Evolutionary conservation across 2,888 invertebrate genomes (phyloP), one percentile per base, ranked within the genome.

Genomic region (Sarcophaga subvicina): DNA sequence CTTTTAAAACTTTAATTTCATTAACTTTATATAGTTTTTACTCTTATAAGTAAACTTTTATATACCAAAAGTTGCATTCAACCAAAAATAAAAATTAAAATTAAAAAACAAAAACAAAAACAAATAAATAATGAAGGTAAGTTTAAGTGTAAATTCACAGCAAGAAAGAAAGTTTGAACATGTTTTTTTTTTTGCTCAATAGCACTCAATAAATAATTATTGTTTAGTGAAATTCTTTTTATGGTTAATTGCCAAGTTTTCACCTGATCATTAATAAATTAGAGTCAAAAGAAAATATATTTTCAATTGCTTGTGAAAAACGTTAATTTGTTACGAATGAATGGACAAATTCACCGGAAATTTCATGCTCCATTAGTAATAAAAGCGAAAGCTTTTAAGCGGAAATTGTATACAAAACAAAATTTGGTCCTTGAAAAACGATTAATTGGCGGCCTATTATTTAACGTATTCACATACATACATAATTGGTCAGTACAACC

Each of bases 171-270:
- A 86, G 82, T 83, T 20, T 63, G 2, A 14, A 17, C 37, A 54
- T 22, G 1, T 54, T 64, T 63, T 37, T 5, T 47, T n/a, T 47
- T 49, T 70, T 62, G 45, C 1, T 10, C 22, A 63, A 22, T 63
- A n/a, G 59, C 63, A 64, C 45, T 47, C 67, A 75, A 37, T 37
- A 37, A 37, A 37, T 37, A 37, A 49, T 76, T 73, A 62, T 17
- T 67, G 72, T 75, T 78, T 63, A 80, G 80, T 85, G 69, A 81
- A 81, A 81, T 81, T 81, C 71, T 77, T 69, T 67, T 62, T 6
- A 54, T 78, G 60, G 22, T 78, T n/a, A 22, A 45, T n/a, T 81
- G 87, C 87, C 87, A 87, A 87, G 87, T 75, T 87, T 87, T 87
- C 87, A 87, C 87, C 54, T 80, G 14, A 72, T 37, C 37, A 11